phyloP scores from a whole-genome alignment of 53 echinoderm and acorn worm species.

The Arbacia lixula region DNA sequence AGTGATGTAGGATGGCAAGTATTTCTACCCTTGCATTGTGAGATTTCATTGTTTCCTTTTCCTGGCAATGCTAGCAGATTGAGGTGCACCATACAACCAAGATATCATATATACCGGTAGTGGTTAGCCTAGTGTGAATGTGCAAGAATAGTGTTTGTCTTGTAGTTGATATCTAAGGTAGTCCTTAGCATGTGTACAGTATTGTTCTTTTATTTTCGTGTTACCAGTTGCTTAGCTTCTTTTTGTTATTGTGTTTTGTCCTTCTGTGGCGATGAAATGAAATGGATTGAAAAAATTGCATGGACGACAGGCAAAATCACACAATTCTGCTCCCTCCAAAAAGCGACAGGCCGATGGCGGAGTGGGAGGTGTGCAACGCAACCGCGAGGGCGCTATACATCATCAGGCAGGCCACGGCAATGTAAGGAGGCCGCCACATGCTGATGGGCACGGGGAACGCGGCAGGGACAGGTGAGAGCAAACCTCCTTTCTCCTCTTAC shows the following conservation, averaged over 20 bases:
- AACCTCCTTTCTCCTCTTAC: no score
- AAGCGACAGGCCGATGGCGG: conserved; percentile 50
- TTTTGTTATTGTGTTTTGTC: conserved; percentile 55
- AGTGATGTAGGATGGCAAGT: no score
- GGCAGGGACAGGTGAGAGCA: conserved; percentile 56
- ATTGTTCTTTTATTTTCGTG: conserved; percentile 12
- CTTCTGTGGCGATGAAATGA: conserved; percentile 3
- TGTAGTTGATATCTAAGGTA: no score
- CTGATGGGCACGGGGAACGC: conserved; percentile 59
- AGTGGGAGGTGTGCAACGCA: background rate
- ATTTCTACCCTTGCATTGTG: no score
- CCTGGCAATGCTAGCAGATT: no score
- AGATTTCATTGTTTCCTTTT: no score
- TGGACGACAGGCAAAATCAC: conserved; percentile 64
- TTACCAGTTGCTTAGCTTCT: conserved; percentile 47
- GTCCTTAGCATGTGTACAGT: conserved; percentile 14
- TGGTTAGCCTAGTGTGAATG: no score
- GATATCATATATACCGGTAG: no score
- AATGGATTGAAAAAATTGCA: conserved; percentile 40
- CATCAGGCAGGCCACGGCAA: conserved; percentile 22
- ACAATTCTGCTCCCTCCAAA: conserved; percentile 63
- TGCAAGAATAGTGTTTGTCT: no score
- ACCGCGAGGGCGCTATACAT: conserved; percentile 14
- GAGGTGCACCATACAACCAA: no score
- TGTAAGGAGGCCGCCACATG: conserved; percentile 59